Evolutionary conservation across 2,797 vertebrate species (phyloP).

Genomic region (Pteropus rufus): DNA sequence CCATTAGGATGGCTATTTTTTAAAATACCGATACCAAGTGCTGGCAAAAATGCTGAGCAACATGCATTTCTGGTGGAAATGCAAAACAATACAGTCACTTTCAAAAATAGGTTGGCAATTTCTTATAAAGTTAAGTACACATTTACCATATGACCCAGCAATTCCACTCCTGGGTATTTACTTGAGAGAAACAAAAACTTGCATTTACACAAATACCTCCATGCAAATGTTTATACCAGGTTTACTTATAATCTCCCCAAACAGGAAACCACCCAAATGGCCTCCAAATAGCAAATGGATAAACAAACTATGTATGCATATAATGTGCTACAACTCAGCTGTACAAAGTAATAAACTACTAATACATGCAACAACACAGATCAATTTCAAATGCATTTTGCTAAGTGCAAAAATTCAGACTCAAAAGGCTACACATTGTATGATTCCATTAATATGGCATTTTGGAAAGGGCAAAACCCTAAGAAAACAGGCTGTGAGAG

Average conservation of each 20-base stretch:
- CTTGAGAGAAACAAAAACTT: background rate
- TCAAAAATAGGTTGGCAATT: background rate
- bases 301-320: background rate
- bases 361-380: background rate
- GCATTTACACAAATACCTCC: background rate
- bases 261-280: background rate
- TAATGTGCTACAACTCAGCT: background rate
- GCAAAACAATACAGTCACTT: background rate
- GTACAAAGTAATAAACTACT: background rate
- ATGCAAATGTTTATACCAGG: slow-evolving; percentile 1
- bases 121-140: background rate
- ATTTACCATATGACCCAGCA: background rate
- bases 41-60: background rate
- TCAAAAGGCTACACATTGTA: background rate
- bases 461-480: background rate
- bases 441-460: background rate
- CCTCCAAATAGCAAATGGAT: background rate
- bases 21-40: background rate
- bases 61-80: background rate
- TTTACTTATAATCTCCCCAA: slow-evolving; percentile 14
- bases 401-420: slow-evolving; percentile 1
- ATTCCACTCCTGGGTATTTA: background rate
- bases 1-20: background rate
- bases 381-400: slow-evolving; percentile 22
- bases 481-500: background rate